Conservation (phyloP, 2,888 invertebrate genomes). For the Macrosoma leucophasiata region DNA sequence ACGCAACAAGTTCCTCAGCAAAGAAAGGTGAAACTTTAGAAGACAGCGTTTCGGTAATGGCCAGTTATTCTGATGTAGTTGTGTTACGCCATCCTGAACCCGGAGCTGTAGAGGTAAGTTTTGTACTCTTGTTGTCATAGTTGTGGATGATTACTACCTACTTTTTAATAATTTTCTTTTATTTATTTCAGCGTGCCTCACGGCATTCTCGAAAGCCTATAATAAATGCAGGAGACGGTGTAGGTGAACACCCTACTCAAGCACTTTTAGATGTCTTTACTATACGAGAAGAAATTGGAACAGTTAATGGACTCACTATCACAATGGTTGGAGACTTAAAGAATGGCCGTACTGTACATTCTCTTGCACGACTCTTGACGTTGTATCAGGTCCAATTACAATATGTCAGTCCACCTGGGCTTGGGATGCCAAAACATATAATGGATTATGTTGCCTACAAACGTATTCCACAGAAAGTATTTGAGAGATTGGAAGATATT, state of each 20-base stretch:
- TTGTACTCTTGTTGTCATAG: neutral
- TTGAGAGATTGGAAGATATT: slow-evolving; percentile 86
- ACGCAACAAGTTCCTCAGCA: slow-evolving; percentile 92
- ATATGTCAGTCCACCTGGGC: slow-evolving; percentile 90
- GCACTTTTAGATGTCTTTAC: slow-evolving; percentile 98
- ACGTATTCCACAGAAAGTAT: slow-evolving; percentile 85
- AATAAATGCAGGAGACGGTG: slow-evolving; percentile 98
- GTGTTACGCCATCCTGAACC: slow-evolving; percentile 96
- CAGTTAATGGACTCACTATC: slow-evolving; percentile 97
- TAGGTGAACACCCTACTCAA: slow-evolving; percentile 98
- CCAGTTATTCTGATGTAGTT: slow-evolving; percentile 94
- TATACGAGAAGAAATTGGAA: slow-evolving; percentile 98
- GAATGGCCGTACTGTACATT: slow-evolving; percentile 98
- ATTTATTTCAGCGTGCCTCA: slow-evolving; percentile 81
- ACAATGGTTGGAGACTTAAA: slow-evolving; percentile 99
- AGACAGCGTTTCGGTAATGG: slow-evolving; percentile 89
- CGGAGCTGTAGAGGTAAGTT: slow-evolving; percentile 89
- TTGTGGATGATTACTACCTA: neutral
- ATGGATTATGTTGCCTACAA: slow-evolving; percentile 85
- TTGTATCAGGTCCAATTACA: slow-evolving; percentile 94
- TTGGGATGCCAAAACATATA: slow-evolving; percentile 95
- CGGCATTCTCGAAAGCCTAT: slow-evolving; percentile 90
- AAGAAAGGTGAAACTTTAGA: slow-evolving; percentile 98
- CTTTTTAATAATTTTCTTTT: slow-evolving; percentile 1
- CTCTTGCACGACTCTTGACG: slow-evolving; percentile 93